Conservation (phyloP, 2,888 invertebrate species). For the Erebia epiphron region DNA sequence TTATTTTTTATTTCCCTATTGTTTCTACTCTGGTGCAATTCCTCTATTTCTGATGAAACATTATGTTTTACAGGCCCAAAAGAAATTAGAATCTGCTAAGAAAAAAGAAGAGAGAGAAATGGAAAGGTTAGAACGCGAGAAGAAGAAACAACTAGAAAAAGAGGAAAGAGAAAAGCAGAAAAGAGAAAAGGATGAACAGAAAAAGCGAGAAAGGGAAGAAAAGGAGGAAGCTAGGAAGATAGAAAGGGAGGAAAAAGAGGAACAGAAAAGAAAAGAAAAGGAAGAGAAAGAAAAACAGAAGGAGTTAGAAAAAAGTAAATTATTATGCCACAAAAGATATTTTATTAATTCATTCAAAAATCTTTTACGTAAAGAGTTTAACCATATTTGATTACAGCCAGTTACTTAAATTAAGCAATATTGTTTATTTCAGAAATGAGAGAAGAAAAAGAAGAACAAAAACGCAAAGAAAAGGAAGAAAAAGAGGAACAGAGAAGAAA, state of each 20-base stretch:
- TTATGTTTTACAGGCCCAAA: slow-evolving; percentile 71
- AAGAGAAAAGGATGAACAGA: slow-evolving; percentile 72
- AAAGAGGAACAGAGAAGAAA: slow-evolving; percentile 77
- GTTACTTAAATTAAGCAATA: not conserved
- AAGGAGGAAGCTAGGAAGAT: slow-evolving; percentile 73
- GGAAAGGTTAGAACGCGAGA: slow-evolving; percentile 73
- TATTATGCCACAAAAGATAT: too few relatives aligned
- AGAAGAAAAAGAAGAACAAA: slow-evolving; percentile 67
- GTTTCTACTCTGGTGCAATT: too few relatives aligned
- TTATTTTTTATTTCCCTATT: too few relatives aligned
- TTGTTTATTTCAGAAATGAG: slow-evolving; percentile 55
- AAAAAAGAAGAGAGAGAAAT: slow-evolving; percentile 81
- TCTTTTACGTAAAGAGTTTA: too few relatives aligned
- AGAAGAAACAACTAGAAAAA: slow-evolving; percentile 72
- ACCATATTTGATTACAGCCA: not conserved
- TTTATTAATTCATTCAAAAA: too few relatives aligned
- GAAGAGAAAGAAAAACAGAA: slow-evolving; percentile 80
- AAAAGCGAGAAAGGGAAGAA: slow-evolving; percentile 67
- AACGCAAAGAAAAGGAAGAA: slow-evolving; percentile 70
- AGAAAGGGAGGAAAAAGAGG: slow-evolving; percentile 80
- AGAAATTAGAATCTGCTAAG: slow-evolving; percentile 81
- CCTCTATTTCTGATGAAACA: not conserved
- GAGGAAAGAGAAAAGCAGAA: slow-evolving; percentile 73
- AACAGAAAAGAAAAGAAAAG: slow-evolving; percentile 76
- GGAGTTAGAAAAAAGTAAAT: slow-evolving; percentile 81